A percentile compares a stretch with the other conserved stretches of the same genome.
These are phyloP conservation scores for Chaunax sp. DNA, from an alignment of 2,797 vertebrate species.

Conservation along the genomic window DNA sequence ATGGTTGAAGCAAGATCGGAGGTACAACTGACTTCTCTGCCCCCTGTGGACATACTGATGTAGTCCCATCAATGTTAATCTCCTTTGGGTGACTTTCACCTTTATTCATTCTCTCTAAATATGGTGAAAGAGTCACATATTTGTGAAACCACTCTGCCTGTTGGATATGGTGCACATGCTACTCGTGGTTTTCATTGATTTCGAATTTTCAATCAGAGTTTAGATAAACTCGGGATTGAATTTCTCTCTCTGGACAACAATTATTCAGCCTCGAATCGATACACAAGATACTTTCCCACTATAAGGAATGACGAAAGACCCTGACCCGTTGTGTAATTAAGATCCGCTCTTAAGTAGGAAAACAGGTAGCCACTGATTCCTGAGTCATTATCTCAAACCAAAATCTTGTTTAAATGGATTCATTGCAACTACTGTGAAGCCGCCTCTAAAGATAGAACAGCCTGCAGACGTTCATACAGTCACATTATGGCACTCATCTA, in stretches of 20 bases:
- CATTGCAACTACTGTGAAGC: neutral
- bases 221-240: neutral
- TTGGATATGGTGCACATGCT: neutral
- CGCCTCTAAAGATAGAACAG: neutral
- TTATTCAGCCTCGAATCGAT: conserved; percentile 18
- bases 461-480: neutral
- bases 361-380: neutral
- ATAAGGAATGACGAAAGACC: neutral
- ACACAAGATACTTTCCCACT: neutral
- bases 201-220: neutral
- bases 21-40: conserved; percentile 28
- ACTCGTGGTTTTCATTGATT: neutral
- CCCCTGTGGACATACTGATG: conserved; percentile 29
- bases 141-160: conserved; percentile 19
- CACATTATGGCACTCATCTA: neutral
- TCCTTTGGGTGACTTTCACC: conserved; percentile 21
- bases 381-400: neutral
- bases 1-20: conserved; percentile 48
- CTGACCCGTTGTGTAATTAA: neutral
- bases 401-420: neutral
- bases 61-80: conserved; percentile 13
- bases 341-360: neutral
- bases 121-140: conserved; percentile 16
- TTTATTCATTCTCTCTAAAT: conserved; percentile 22
- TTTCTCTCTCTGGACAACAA: too few relatives aligned